Base-by-base conservation (phyloP, 2,113 vertebrate genomes). In the Platysteira castanea region DNA sequence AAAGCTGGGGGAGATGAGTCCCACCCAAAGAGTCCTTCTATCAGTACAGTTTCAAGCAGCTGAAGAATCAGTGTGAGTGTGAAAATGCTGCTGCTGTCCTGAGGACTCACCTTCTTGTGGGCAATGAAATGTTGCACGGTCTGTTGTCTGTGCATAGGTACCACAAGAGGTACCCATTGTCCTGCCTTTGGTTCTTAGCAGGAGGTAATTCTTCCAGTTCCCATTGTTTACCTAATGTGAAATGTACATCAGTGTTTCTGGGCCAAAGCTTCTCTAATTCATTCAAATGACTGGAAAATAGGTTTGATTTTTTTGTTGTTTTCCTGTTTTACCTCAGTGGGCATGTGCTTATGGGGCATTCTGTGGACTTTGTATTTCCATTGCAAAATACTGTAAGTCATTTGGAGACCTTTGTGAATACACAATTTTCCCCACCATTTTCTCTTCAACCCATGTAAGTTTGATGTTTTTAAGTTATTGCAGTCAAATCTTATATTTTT, bases 131-230 rank as follows among this genome's bases (percentile, higher is more conserved):
- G 65, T 83, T 80, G 13, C 41, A 13, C 19, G 24, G 14, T 33
- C 7, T 15, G 0, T 33, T 41, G 11, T 68, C 26, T 0, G 0
- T 64, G 27, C 10, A 4, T 5, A 22, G 18, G 14, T 65, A 26
- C 11, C 31, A 35, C 26, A 15, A 57, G 41, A 84, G 20, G 18
- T 42, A 35, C 15, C 6, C 18, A 1, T n/a, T 63, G 61, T 77
- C 56, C 39, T 82, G 41, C 57, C 59, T 70, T 68, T 59, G 68
- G 7, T 39, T 63, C 49, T 61, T 35, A 69, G 16, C 49, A 65
- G 60, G 27, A 82, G 8, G 35, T 84, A 5, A 14, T 27, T 84
- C 24, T 60, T 87, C 47, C n/a, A 42, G n/a, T 54, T 92, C 21
- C n/a, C 7, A 1, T 27, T 46, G 30, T 41, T 89, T 63, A 15